These are phyloP conservation scores for Corythornis cristatus DNA, from an alignment of 2,113 vertebrate genomes.

Conservation along the genomic window DNA sequence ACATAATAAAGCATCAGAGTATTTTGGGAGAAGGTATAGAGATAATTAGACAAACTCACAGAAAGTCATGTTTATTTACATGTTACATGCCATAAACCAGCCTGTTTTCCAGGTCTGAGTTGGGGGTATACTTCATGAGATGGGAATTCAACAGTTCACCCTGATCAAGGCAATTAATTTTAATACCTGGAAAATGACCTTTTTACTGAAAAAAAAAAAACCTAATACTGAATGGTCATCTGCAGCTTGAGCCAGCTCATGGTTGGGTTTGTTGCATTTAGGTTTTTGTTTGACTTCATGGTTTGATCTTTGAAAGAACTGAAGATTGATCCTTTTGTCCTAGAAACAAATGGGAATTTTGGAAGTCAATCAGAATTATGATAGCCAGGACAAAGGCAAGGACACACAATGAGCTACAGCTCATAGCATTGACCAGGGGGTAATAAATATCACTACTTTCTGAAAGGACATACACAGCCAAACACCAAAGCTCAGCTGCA, in stretches of 20 bases:
- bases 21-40: not conserved
- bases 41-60: not conserved
- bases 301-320: not conserved
- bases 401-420: not conserved
- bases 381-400: not conserved
- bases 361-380: not conserved
- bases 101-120: not conserved
- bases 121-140: not conserved
- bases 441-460: not conserved
- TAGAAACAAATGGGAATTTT: not conserved
- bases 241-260: not conserved
- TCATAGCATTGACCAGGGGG: not conserved
- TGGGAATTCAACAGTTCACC: not conserved
- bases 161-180: not conserved
- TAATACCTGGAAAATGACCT: not conserved
- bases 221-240: not conserved
- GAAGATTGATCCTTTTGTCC: not conserved
- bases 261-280: not conserved
- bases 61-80: not conserved
- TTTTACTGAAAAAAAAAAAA: not conserved
- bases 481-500: not conserved
- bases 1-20: not conserved
- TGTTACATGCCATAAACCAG: not conserved
- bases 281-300: not conserved
- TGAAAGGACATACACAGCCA: not conserved